Base-by-base conservation (phyloP, 1,140 invertebrate genomes). In the Drosophila micromelanica region DNA sequence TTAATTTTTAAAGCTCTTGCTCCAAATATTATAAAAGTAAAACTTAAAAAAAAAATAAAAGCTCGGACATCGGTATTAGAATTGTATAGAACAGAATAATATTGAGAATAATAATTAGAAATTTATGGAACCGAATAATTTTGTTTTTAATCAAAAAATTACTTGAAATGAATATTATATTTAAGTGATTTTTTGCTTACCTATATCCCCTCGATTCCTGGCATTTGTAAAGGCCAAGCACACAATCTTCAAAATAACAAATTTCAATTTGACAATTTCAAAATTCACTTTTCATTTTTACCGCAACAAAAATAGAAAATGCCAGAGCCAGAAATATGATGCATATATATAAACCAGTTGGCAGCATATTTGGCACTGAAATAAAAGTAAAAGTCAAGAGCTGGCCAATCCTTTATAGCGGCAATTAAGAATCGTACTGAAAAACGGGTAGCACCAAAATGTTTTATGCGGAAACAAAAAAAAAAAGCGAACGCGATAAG, bases 301-400 rank as follows among this genome's bases (percentile, higher is more conserved):
- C 80, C 70, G 74, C 86, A 11, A 86, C 23, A 7, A 86, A 59
- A 2, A 51, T 9, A 5, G 7, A 7, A 0, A 51, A 6, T 6
- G 37, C 80, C 27, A 80, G 38, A 3, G 45, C 6, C 6, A 77
- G 9, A 7, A 80, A 43, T 1, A 42, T 3, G 20, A 76, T 40
- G 11, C 51, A 23, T 7, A 74, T 49, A 9, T 56, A 74, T 7
- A 80, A n/a, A 4, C 38, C 43, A 4, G 45, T 8, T 5, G 27
- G 2, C 80, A 86, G 2, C 80, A 86, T 86, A 27, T 48, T 42
- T 13, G 35, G 42, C 32, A 15, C 12, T 32, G 51, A 13, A 30
- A 51, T 0, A 17, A 15, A 4, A 35, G 23, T 11, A 6, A 43
- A 1, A 1, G 1, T 23, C 20, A 20, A n/a, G 13, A 42, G 54